phyloP scores from a whole-genome alignment of 1,140 invertebrate species.

The Anoplolepis gracilipes region DNA sequence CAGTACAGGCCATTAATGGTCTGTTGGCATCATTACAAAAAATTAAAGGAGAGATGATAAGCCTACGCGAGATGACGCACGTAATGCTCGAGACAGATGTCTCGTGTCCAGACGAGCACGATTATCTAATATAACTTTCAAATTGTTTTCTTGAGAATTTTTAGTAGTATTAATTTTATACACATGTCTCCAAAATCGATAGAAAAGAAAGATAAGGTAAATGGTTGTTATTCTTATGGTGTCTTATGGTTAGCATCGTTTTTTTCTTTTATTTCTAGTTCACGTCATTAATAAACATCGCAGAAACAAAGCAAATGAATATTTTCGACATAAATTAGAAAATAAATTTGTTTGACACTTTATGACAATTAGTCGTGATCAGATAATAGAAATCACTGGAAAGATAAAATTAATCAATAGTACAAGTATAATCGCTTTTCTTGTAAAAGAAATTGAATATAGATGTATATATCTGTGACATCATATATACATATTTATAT shows the following conservation, averaged over 20 bases:
- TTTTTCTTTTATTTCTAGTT: neutral
- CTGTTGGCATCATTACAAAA: slow-evolving; percentile 64
- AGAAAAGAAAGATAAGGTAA: too few relatives aligned
- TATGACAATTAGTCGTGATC: neutral
- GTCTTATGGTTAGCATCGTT: neutral
- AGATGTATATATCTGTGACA: too few relatives aligned
- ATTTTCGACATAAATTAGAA: neutral
- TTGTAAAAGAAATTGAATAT: neutral
- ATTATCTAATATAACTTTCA: neutral
- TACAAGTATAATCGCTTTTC: neutral
- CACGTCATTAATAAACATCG: neutral
- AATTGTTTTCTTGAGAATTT: slow-evolving; percentile 5
- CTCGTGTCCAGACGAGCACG: neutral
- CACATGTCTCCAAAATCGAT: too few relatives aligned
- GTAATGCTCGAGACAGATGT: slow-evolving; percentile 33
- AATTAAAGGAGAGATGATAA: slow-evolving; percentile 50
- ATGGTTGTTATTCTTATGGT: slow-evolving; percentile 24
- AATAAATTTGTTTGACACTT: neutral
- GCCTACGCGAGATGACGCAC: slow-evolving; percentile 43
- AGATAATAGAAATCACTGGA: neutral
- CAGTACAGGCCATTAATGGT: slow-evolving; percentile 56
- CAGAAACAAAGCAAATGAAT: neutral
- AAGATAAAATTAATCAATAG: neutral
- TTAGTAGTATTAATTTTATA: neutral
- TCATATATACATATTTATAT: too few relatives aligned